These are phyloP conservation scores for Panthera tigris DNA, from an alignment of 2,113 vertebrate genomes.

Conservation along the genomic window DNA sequence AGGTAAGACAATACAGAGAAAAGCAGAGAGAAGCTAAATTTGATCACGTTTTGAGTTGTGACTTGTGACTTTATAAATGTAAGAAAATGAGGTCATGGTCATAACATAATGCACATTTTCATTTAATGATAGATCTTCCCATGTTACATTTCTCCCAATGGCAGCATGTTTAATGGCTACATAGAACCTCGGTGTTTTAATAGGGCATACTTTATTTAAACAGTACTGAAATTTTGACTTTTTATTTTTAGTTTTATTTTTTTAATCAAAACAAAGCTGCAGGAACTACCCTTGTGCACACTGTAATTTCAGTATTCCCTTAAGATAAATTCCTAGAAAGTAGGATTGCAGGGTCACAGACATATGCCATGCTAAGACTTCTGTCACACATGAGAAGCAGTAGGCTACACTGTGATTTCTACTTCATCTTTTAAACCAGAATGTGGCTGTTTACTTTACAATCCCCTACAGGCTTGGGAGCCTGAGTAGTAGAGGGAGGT, in stretches of 20 bases:
- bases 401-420: conserved; percentile 10
- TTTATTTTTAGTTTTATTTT: background rate
- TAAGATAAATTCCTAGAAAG: conserved; percentile 64
- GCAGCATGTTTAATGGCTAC: conserved; percentile 16
- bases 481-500: background rate
- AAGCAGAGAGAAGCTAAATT: conserved; percentile 37
- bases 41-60: background rate
- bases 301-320: conserved; percentile 22
- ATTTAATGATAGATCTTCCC: background rate
- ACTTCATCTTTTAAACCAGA: background rate
- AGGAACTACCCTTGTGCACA: background rate
- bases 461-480: background rate
- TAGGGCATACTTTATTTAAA: background rate
- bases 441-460: background rate
- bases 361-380: background rate
- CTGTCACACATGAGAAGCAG: background rate
- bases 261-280: background rate
- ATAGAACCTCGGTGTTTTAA: background rate
- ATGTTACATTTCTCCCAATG: background rate
- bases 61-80: background rate
- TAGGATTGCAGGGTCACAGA: conserved; percentile 9
- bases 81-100: conserved; percentile 1
- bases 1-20: background rate
- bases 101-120: background rate
- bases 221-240: background rate